phyloP scores from a whole-genome alignment of 2,888 invertebrate genomes.

The Julus scanicus region DNA sequence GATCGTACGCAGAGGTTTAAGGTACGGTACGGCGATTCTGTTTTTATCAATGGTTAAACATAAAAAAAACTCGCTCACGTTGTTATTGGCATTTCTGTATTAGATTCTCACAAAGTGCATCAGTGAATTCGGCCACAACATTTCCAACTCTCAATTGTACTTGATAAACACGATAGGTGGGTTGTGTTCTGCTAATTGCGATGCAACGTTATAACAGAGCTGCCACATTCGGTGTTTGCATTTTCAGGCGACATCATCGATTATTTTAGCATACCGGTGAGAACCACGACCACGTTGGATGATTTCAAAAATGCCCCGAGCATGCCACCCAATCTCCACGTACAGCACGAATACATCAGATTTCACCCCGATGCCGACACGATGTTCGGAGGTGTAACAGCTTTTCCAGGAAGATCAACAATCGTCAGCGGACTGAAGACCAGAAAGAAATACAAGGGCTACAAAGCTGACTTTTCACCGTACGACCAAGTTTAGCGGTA shows the following conservation, averaged over 20 bases:
- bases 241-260: slow-evolving; percentile 73
- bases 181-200: not conserved
- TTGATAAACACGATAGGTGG: slow-evolving; percentile 31
- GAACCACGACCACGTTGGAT: slow-evolving; percentile 79
- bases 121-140: not conserved
- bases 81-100: not conserved
- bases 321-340: slow-evolving; percentile 87
- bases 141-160: slow-evolving; percentile 48
- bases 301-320: slow-evolving; percentile 75
- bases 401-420: slow-evolving; percentile 86
- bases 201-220: not conserved
- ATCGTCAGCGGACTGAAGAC: slow-evolving; percentile 84
- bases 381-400: slow-evolving; percentile 80
- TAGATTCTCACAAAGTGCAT: slow-evolving; percentile 41
- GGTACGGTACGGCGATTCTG: not conserved
- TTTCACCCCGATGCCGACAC: slow-evolving; percentile 85
- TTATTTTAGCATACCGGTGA: slow-evolving; percentile 80
- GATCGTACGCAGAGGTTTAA: slow-evolving; percentile 6
- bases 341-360: slow-evolving; percentile 82
- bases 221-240: not conserved
- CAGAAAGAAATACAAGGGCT: slow-evolving; percentile 82
- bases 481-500: not conserved
- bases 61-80: not conserved
- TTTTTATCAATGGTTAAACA: not conserved
- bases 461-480: slow-evolving; percentile 63